Base-by-base conservation (phyloP, 2,888 invertebrate genomes). In the Macaria liturata region DNA sequence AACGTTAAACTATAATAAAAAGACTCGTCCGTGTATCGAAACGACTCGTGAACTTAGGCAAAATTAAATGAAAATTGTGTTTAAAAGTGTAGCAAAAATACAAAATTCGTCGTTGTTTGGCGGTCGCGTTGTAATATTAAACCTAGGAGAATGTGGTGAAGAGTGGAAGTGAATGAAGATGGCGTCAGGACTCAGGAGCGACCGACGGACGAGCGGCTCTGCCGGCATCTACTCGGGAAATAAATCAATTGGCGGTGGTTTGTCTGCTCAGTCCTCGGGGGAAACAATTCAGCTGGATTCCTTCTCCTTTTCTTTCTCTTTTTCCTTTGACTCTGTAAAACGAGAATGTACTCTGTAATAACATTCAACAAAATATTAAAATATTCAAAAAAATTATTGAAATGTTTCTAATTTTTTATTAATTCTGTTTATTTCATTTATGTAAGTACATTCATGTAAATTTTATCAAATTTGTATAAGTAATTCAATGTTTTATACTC, bases 301-400 rank as follows among this genome's bases (percentile, higher is more conserved):
- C 77, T 94, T 94, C 80, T 94, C 94, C 75, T 94, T 94, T 77
- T 94, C 94, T 77, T 94, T 94, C 80, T 94, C 94, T 75, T 94
- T 94, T 76, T 94, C 94, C 88, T 94, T 94, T 71, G 94, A 93
- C 89, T 94, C 94, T 94, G 91, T n/a, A 93, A 93, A 46, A 52
- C 52, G 9, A 59, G 44, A 55, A 9, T 7, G 4, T n/a, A 3
- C 6, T 55, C 9, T 30, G 44, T 39, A 42, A 5, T 6, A 2
- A 7, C 34, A 3, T 1, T 37, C 34, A 7, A 37, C 34, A 37
- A 37, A 7, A 6, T 37, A 37, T 37, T 37, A 6, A 7, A 2
- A 37, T 6, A 37, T 37, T 37, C 34, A 2, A 20, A 20, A 2
- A 2, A 20, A 2, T 20, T 1, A 20, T 2, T 20, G 20, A 20